phyloP scores from a whole-genome alignment of 2,888 invertebrate genomes.

The Drosophila suboccidentalis region DNA sequence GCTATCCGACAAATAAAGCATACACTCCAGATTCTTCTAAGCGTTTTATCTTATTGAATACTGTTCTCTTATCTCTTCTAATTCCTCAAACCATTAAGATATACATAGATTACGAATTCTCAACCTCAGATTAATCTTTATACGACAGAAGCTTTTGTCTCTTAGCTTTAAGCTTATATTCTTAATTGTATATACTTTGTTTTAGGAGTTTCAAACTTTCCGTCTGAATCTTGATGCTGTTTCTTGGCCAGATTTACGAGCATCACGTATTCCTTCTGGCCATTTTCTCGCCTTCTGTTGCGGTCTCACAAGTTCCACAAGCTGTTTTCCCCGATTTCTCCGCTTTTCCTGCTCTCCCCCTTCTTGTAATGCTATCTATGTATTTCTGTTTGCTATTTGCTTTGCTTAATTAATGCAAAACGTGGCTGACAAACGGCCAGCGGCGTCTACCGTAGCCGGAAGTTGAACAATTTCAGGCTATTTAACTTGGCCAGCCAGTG shows the following conservation, averaged over 20 bases:
- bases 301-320: conserved; percentile 49
- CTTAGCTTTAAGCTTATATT: neutral
- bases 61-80: no score
- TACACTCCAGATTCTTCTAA: no score
- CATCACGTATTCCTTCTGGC: conserved; percentile 9
- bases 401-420: conserved; percentile 59
- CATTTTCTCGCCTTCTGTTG: conserved; percentile 42
- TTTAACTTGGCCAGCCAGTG: conserved; percentile 70
- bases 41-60: no score
- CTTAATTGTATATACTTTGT: neutral
- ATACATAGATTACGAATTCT: no score
- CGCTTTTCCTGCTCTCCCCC: neutral
- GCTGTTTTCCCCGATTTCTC: conserved; percentile 20
- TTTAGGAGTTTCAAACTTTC: neutral
- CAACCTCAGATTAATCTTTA: no score
- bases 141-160: neutral
- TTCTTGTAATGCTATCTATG: neutral
- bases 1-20: no score
- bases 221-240: neutral
- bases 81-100: no score
- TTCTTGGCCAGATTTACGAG: neutral
- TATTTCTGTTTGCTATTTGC: conserved; percentile 31
- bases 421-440: conserved; percentile 72
- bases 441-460: conserved; percentile 67
- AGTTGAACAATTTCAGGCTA: conserved; percentile 79